phyloP scores from a whole-genome alignment of 2,888 invertebrate species.

The Taphrorychus bicolor region DNA sequence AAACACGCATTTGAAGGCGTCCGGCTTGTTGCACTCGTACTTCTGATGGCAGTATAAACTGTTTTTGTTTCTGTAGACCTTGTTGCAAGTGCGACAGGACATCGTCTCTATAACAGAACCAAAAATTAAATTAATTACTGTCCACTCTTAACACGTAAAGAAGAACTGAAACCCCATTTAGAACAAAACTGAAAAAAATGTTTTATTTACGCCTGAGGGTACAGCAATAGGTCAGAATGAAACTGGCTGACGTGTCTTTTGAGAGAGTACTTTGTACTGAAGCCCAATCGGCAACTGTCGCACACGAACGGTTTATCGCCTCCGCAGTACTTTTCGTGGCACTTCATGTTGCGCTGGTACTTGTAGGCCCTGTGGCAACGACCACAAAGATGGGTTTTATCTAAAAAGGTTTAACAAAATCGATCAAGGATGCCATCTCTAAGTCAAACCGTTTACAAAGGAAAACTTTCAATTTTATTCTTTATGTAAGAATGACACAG shows the following conservation, averaged over 20 bases:
- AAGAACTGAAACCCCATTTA: background rate
- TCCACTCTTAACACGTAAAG: background rate
- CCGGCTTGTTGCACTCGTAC: slow-evolving; percentile 52
- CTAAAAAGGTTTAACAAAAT: too few species aligned
- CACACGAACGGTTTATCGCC: background rate
- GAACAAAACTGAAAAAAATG: too few species aligned
- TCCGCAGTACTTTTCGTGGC: background rate
- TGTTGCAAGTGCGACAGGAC: slow-evolving; percentile 44
- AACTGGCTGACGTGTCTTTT: background rate
- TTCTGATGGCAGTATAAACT: slow-evolving; percentile 48
- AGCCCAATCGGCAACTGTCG: background rate
- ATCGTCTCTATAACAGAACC: too few species aligned
- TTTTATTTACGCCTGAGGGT: too few species aligned
- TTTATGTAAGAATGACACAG: too few species aligned
- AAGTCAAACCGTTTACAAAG: too few species aligned
- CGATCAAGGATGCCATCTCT: too few species aligned
- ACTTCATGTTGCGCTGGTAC: background rate
- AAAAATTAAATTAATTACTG: too few species aligned
- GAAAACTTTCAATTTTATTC: too few species aligned
- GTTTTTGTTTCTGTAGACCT: slow-evolving; percentile 45
- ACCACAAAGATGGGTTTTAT: background rate
- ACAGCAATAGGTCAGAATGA: too few species aligned
- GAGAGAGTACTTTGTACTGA: background rate
- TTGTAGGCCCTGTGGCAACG: background rate
- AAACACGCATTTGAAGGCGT: slow-evolving; percentile 51